These are phyloP conservation scores for Sebastiscus tertius DNA, from an alignment of 2,797 vertebrate genomes.

Conservation along the genomic window DNA sequence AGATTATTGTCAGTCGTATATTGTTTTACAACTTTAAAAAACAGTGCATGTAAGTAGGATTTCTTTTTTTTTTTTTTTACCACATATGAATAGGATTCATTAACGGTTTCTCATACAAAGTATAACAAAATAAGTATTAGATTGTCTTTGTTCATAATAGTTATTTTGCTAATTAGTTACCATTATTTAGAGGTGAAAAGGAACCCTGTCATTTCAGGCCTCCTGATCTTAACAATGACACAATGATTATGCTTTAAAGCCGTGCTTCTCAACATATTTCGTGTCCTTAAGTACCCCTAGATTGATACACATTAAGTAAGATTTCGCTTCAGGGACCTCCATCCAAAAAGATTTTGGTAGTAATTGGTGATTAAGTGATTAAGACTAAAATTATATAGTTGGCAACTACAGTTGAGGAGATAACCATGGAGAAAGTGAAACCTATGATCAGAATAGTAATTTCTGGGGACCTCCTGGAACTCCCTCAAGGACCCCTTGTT, in stretches of 20 bases:
- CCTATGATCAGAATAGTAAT: too few relatives aligned
- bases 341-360: too few relatives aligned
- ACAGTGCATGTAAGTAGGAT: not conserved
- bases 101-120: not conserved
- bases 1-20: not conserved
- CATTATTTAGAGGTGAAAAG: not conserved
- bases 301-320: too few relatives aligned
- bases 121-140: not conserved
- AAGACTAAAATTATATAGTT: too few relatives aligned
- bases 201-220: not conserved
- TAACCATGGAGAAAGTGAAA: too few relatives aligned
- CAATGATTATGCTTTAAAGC: not conserved
- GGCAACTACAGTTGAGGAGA: too few relatives aligned
- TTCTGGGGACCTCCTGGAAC: too few relatives aligned
- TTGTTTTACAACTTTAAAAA: not conserved
- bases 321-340: too few relatives aligned
- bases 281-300: too few relatives aligned
- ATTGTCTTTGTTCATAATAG: not conserved
- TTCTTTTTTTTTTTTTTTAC: not conserved
- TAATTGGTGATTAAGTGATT: too few relatives aligned
- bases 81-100: not conserved
- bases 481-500: too few relatives aligned
- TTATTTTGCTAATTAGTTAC: not conserved
- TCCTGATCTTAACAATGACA: not conserved
- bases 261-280: too few relatives aligned